Percentiles rank a stretch among this genome's conserved stretches.
phyloP scores from a whole-genome alignment of 2,797 vertebrate genomes.

The Meda fulgida region DNA sequence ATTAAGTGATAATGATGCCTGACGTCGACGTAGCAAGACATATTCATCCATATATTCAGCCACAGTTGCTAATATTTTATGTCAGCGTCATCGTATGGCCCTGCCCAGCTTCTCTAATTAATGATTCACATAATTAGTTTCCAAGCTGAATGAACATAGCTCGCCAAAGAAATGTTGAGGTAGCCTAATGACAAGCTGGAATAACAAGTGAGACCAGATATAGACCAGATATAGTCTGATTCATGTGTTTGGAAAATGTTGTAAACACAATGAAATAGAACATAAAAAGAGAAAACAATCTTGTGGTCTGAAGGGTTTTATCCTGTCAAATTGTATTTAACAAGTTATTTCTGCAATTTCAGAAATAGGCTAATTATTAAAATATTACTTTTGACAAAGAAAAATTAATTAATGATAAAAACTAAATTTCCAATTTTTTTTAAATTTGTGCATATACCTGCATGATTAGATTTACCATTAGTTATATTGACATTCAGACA shows the following conservation, averaged over 20 bases:
- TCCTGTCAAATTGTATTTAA: not conserved
- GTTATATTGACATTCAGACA: not conserved
- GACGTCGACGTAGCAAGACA: not conserved
- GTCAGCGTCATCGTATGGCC: not conserved
- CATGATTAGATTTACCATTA: not conserved
- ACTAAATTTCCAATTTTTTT: not conserved
- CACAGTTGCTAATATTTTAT: not conserved
- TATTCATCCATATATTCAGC: not conserved
- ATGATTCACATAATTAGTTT: slow-evolving; percentile 15
- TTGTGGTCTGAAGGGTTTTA: not conserved
- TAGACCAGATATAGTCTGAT: not conserved
- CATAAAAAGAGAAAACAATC: not conserved
- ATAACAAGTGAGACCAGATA: not conserved
- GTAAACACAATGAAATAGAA: not conserved
- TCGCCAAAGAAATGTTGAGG: not conserved
- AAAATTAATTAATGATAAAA: not conserved
- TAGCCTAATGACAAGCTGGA: not conserved
- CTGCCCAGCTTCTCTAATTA: not conserved
- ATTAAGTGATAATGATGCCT: not conserved
- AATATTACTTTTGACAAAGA: not conserved
- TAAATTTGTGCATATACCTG: not conserved
- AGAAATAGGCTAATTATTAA: no score
- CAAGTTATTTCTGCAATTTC: not conserved
- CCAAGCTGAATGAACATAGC: not conserved
- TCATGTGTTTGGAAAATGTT: not conserved